A percentile compares a stretch with the other conserved stretches of the same genome.
These are phyloP conservation scores for Alectoris magna DNA, from an alignment of 2,797 vertebrate species.

Conservation along the genomic window DNA sequence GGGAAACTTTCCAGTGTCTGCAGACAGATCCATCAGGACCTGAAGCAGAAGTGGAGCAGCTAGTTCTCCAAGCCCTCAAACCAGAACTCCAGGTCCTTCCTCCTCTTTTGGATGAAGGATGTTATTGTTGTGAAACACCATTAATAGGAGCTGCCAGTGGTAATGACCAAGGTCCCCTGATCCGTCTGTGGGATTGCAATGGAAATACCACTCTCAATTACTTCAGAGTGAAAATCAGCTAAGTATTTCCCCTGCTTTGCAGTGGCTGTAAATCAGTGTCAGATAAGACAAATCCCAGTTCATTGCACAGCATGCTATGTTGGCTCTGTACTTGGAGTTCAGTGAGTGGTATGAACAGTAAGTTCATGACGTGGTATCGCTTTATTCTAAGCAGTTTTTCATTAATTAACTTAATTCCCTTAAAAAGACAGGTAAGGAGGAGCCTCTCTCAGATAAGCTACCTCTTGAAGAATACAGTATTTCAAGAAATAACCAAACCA, in stretches of 20 bases:
- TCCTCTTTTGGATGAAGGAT: neutral
- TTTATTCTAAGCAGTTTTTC: neutral
- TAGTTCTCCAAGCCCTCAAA: neutral
- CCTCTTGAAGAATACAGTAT: neutral
- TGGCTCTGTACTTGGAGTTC: neutral
- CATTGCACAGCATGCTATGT: fast-evolving
- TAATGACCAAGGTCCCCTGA: neutral
- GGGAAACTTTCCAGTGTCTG: neutral
- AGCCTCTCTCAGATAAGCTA: neutral
- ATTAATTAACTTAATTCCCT: neutral
- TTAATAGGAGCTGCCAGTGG: neutral
- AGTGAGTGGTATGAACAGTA: neutral
- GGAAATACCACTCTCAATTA: neutral
- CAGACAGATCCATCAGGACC: neutral
- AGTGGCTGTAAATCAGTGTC: neutral
- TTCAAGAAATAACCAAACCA: slow-evolving; percentile 2
- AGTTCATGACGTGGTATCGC: neutral
- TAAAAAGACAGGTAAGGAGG: neutral
- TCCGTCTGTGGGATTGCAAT: too few relatives aligned
- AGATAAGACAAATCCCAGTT: neutral
- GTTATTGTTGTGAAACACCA: neutral
- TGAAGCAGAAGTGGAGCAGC: neutral
- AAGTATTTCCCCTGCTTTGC: neutral
- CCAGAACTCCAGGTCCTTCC: neutral
- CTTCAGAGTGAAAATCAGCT: neutral